Evolutionary conservation across 2,888 invertebrate species (phyloP).

Genomic region (Athripsodes cinereus): DNA sequence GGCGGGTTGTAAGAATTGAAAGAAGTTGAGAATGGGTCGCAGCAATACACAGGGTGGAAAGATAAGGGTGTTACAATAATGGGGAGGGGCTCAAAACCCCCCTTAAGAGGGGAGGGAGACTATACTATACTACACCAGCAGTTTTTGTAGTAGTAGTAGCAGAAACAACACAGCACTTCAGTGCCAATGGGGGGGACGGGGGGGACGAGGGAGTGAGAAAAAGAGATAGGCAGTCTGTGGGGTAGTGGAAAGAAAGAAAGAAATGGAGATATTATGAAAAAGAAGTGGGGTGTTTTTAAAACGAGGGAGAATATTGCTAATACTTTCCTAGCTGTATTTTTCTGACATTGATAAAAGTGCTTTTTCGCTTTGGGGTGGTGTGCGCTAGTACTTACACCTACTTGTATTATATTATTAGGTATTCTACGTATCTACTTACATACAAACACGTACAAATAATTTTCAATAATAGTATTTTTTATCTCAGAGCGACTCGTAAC

Average conservation of each 20-base stretch:
- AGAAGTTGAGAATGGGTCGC: background rate
- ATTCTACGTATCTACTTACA: no score
- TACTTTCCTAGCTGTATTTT: slow-evolving; percentile 25
- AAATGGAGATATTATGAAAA: slow-evolving; percentile 4
- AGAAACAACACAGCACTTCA: background rate
- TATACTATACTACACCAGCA: no score
- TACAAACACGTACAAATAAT: no score
- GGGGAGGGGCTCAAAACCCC: background rate
- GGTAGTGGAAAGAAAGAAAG: background rate
- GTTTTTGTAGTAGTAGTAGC: no score
- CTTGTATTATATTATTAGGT: no score
- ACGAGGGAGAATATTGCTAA: slow-evolving; percentile 19
- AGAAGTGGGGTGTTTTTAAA: background rate
- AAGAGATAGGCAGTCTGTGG: no score
- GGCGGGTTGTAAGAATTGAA: background rate
- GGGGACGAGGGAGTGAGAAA: slow-evolving; percentile 4
- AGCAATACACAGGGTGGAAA: background rate
- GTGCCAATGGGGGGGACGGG: slow-evolving; percentile 2
- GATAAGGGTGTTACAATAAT: background rate
- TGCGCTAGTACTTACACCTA: background rate
- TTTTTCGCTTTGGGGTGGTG: slow-evolving; percentile 8
- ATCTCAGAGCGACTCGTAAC: no score
- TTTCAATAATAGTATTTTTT: no score
- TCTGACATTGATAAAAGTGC: slow-evolving; percentile 27
- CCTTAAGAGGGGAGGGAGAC: no score